Evolutionary conservation across 2,888 invertebrate species (phyloP), one percentile per base, ranked within the genome.

Genomic region (Cheilosia variabilis): DNA sequence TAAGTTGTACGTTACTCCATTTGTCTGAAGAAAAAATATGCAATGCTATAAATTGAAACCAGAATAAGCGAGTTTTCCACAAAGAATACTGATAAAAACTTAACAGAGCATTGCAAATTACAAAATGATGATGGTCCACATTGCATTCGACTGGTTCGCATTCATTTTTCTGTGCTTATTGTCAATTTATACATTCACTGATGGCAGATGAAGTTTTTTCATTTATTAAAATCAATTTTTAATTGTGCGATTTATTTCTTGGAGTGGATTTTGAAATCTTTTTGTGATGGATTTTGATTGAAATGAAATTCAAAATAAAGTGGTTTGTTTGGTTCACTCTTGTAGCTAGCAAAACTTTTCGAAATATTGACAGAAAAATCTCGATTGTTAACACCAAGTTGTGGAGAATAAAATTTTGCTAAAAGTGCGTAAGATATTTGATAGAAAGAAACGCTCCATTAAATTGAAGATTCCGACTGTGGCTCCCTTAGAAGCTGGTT

Each of bases 31-130:
- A 15, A 22, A 27, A 13, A 15, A 13, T 15, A 47, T 17, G 47
- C 37, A 13, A 45, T 45, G 17, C 17, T 6, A 15, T 24, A 24
- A 52, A 52, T 52, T 52, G 15, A 24, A 63, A 50, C 63, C 63
- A 63, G 47, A 22, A 34, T 7, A 19, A 50, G 4, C 31, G 13
- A 7, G 63, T 50, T 34, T 13, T 65, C 37, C 19, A 50, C 22
- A 34, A 19, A 31, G 27, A 22, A 37, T 15, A 52, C 24, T 22
- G 50, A 50, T 34, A 34, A 17, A n/a, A 10, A 31, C 17, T 37
- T 13, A 13, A 37, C 15, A 9, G n/a, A 27, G n/a, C n/a, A 9
- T 15, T 50, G 22, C 19, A 50, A 50, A 13, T 45, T 13, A 4
- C 37, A 37, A 17, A 53, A 27, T n/a, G n/a, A 9, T 34, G 34